Percentiles rank a stretch among this genome's conserved stretches.
Conservation (phyloP, 1,140 invertebrate species). For the Macrotrachela quadricornifera region DNA sequence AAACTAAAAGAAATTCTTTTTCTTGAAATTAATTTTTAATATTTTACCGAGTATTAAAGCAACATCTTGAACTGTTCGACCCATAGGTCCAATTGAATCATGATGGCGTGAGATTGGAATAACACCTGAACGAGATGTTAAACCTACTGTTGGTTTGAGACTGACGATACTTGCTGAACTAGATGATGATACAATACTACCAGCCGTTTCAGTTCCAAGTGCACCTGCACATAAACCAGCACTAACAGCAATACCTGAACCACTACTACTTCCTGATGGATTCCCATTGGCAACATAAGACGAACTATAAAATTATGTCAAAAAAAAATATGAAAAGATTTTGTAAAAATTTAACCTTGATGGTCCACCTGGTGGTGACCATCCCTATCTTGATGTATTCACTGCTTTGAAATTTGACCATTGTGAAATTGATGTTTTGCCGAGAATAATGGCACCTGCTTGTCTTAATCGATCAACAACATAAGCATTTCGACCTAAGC, state of each 20-base stretch:
- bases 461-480: neutral
- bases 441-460: neutral
- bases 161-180: neutral
- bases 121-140: neutral
- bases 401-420: neutral
- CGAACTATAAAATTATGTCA: neutral
- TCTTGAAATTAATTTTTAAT: too few species aligned
- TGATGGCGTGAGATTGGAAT: neutral
- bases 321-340: too few species aligned
- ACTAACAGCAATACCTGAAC: neutral
- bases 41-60: neutral
- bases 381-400: neutral
- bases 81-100: neutral
- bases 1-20: too few species aligned
- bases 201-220: neutral
- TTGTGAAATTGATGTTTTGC: neutral
- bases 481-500: neutral
- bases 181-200: neutral
- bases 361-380: neutral
- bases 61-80: neutral
- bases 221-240: neutral
- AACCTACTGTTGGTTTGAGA: neutral
- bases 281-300: neutral
- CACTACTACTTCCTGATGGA: neutral
- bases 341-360: neutral